These are phyloP conservation scores for Amiota mariae DNA, from an alignment of 2,888 invertebrate genomes.

Conservation along the genomic window DNA sequence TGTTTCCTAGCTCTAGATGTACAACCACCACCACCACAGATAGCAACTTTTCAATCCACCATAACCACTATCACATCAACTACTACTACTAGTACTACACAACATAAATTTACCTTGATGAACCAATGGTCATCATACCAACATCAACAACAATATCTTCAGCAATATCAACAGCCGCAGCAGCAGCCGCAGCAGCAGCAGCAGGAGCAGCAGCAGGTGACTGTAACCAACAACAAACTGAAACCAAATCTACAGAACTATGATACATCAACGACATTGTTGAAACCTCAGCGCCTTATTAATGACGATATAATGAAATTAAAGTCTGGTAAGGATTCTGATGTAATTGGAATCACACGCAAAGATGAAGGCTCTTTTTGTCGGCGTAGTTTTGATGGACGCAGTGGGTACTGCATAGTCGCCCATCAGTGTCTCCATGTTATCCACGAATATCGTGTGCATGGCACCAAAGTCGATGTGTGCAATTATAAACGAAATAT, in stretches of 20 bases:
- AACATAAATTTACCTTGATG: background rate
- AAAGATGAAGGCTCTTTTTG: slow-evolving; percentile 68
- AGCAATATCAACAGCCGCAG: background rate
- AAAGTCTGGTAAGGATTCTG: background rate
- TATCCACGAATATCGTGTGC: slow-evolving; percentile 65
- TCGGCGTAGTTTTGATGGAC: slow-evolving; percentile 68
- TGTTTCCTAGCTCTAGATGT: slow-evolving; percentile 14
- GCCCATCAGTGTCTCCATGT: slow-evolving; percentile 70
- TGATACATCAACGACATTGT: background rate
- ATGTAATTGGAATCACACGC: background rate
- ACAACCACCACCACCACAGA: background rate
- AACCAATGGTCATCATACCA: background rate
- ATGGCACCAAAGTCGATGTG: slow-evolving; percentile 67
- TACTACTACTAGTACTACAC: too few species aligned
- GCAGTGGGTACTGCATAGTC: slow-evolving; percentile 69
- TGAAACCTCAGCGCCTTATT: background rate
- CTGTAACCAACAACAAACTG: background rate
- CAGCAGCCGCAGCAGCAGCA: background rate
- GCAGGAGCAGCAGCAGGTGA: background rate
- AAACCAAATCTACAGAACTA: background rate
- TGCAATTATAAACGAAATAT: slow-evolving; percentile 66
- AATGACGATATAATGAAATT: background rate
- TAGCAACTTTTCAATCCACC: background rate
- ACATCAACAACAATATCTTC: too few species aligned
- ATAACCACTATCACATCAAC: background rate